Base-by-base conservation (phyloP, 2,888 invertebrate species). In the Sesia apiformis region DNA sequence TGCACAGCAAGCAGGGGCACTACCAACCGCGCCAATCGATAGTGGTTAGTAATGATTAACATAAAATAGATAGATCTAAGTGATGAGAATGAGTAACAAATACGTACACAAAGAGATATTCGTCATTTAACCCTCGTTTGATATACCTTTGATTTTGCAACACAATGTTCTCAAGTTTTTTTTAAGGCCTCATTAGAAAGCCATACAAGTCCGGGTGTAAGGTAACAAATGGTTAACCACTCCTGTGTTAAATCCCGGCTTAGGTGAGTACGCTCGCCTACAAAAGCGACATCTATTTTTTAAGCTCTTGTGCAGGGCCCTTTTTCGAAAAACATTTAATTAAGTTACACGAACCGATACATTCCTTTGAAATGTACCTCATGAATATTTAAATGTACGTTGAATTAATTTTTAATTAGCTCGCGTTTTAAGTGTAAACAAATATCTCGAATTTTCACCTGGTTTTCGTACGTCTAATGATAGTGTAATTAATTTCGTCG, bases 141-240 rank as follows among this genome's bases (percentile, higher is more conserved):
- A 23, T 23, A 23, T 1, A 2, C 23, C 23, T 23, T 23, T 23
- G 23, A 23, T 23, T 23, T 23, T 23, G 23, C 23, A 23, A 23
- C 23, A 23, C 23, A 23, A 23, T 23, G 23, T 23, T 23, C 23
- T 23, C 23, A 23, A 23, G 23, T 23, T 23, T 23, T 23, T 46
- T 46, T 46, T 46, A 50, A 6, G 38, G 38, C 5, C 50, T 50
- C 50, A 50, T 52, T 52, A 40, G 52, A 65, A 69, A 68, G 65
- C 68, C 72, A 58, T 73, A 70, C 60, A 67, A 60, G 64, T 61
- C 56, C 54, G 56, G 23, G 66, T 54, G 56, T 69, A 66, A 66
- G 55, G 68, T 74, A 68, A 75, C 74, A 67, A 76, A 78, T 75
- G 76, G 74, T 69, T 74, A 72, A 74, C 72, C 77, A 74, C 72